phyloP scores from a whole-genome alignment of 2,888 invertebrate species.

The Caenorhabditis becei region DNA sequence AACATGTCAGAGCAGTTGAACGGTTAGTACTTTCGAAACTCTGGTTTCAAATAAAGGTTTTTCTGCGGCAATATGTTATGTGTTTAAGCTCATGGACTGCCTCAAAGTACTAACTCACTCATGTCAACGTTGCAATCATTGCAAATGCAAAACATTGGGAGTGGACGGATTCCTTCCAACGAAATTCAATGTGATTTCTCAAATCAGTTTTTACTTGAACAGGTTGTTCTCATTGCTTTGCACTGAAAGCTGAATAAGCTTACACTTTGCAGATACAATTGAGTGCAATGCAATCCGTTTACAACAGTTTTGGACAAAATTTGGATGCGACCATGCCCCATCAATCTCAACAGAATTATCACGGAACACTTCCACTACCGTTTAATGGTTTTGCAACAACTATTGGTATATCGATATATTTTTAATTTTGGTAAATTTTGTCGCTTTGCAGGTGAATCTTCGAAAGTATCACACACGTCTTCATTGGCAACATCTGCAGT shows the following conservation, averaged over 20 bases:
- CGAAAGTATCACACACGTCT: too few relatives aligned
- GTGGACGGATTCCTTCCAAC: slow-evolving; percentile 26
- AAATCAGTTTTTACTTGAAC: slow-evolving; percentile 50
- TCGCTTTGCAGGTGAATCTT: too few relatives aligned
- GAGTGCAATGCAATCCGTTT: slow-evolving; percentile 48
- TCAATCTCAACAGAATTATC: not conserved
- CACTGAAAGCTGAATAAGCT: not conserved
- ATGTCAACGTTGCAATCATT: slow-evolving; percentile 61
- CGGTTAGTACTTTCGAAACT: too few relatives aligned
- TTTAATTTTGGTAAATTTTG: too few relatives aligned
- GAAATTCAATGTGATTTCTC: slow-evolving; percentile 37
- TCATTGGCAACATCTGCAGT: too few relatives aligned
- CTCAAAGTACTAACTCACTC: slow-evolving; percentile 46
- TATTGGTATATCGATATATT: too few relatives aligned
- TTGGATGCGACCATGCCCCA: not conserved
- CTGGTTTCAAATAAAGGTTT: too few relatives aligned
- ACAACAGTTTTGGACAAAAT: slow-evolving; percentile 30
- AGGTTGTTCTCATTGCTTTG: slow-evolving; percentile 32
- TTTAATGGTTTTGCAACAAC: not conserved
- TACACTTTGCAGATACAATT: slow-evolving; percentile 43
- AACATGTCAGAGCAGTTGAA: too few relatives aligned
- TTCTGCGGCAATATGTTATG: too few relatives aligned
- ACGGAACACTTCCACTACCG: not conserved
- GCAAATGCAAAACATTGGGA: slow-evolving; percentile 57
- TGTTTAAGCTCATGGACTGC: too few relatives aligned